Evolutionary conservation across 1,140 invertebrate species (phyloP).

Genomic region (Trialeurodes vaporariorum): DNA sequence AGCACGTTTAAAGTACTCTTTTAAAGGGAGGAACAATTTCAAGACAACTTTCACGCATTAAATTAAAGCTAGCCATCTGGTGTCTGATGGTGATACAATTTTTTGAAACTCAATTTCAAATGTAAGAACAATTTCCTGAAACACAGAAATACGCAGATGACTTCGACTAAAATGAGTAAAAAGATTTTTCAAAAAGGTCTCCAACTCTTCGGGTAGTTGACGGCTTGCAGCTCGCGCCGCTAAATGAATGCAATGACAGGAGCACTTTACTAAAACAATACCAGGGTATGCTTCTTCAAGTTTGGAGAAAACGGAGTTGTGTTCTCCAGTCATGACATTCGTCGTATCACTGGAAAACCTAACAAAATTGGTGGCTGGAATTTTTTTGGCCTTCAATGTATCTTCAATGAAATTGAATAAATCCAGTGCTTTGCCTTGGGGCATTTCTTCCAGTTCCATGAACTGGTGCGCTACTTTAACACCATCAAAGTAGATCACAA

Average conservation of each 20-base stretch:
- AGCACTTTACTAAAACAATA: constrained; percentile 29
- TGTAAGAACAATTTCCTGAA: constrained; percentile 31
- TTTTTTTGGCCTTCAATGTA: constrained; percentile 19
- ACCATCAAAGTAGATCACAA: constrained; percentile 16
- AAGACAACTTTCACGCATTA: constrained; percentile 30
- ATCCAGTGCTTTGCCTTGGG: constrained; percentile 15
- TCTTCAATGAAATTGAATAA: constrained; percentile 20
- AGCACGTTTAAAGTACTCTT: constrained; percentile 29
- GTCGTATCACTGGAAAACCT: constrained; percentile 31
- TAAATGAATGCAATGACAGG: constrained; percentile 30
- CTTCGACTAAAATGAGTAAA: constrained; percentile 31
- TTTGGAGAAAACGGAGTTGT: constrained; percentile 27
- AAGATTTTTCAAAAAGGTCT: constrained; percentile 26
- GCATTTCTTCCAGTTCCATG: constrained; percentile 23
- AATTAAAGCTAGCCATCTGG: constrained; percentile 32
- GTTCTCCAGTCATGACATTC: constrained; percentile 31
- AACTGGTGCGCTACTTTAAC: constrained; percentile 14
- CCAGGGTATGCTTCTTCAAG: constrained; percentile 23
- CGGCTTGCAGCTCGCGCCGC: constrained; percentile 27
- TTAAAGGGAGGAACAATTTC: constrained; percentile 29
- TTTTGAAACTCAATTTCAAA: constrained; percentile 30
- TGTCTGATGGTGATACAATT: constrained; percentile 28
- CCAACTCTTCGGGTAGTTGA: constrained; percentile 25
- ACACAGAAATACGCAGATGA: constrained; percentile 23
- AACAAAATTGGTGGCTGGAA: constrained; percentile 27